phyloP scores from a whole-genome alignment of 2,113 vertebrate genomes.

The Motacilla alba region DNA sequence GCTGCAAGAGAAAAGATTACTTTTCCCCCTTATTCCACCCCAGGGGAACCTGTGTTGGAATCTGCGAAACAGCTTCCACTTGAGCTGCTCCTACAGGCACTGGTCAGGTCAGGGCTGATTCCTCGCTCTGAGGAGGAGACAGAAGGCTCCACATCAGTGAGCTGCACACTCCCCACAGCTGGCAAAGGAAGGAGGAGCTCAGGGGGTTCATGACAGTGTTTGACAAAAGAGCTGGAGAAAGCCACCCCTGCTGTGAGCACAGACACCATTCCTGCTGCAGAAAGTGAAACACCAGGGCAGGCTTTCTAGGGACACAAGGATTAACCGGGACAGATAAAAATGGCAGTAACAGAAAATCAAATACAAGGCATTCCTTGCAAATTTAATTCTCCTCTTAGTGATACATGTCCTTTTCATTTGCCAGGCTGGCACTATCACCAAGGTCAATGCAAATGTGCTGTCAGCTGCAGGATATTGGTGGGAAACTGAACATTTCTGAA shows the following conservation, averaged over 20 bases:
- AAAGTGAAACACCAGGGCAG: slow-evolving; percentile 14
- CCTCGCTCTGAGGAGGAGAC: not conserved
- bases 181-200: not conserved
- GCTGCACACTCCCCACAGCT: not conserved
- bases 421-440: not conserved
- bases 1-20: not conserved
- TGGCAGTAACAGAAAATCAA: not conserved
- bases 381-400: not conserved
- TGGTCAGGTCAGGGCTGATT: not conserved
- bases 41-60: not conserved
- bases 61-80: not conserved
- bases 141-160: not conserved
- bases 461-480: not conserved
- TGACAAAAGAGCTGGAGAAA: not conserved
- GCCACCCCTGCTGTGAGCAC: not conserved
- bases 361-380: not conserved
- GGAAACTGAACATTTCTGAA: not conserved
- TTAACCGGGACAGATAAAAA: not conserved
- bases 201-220: not conserved
- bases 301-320: not conserved
- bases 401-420: not conserved
- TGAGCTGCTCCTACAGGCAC: not conserved
- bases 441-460: not conserved
- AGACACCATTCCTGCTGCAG: not conserved
- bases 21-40: not conserved